A percentile compares a stretch with the other conserved stretches of the same genome.
phyloP scores from a whole-genome alignment of 2,797 vertebrate genomes.

The Leptatherina wallacei region DNA sequence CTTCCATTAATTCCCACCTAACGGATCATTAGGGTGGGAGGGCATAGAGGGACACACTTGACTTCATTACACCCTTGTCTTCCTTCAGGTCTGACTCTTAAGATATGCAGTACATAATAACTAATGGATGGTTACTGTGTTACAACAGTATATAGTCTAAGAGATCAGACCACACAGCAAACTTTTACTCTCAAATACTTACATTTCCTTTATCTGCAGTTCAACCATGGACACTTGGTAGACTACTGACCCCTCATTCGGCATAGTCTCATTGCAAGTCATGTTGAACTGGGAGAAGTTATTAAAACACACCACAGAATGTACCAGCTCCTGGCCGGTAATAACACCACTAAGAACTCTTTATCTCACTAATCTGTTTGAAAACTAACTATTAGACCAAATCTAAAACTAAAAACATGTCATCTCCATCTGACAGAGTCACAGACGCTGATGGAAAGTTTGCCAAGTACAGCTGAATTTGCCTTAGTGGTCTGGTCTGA shows the following conservation, averaged over 20 bases:
- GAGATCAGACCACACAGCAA: not conserved
- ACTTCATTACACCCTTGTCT: not conserved
- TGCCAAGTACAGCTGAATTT: constrained; percentile 67
- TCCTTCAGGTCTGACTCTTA: not conserved
- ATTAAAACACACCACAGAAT: not conserved
- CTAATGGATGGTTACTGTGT: not conserved
- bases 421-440: constrained; percentile 35
- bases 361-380: not conserved
- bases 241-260: not conserved
- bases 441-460: constrained; percentile 50
- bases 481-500: constrained; percentile 49
- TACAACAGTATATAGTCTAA: not conserved
- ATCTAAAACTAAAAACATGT: constrained; percentile 21
- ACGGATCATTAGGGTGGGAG: not conserved
- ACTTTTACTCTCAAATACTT: not conserved
- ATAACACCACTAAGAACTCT: not conserved
- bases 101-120: not conserved
- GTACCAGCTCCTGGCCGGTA: not conserved
- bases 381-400: constrained; percentile 13
- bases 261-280: not conserved
- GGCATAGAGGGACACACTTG: not conserved
- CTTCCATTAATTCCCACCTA: no score
- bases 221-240: not conserved
- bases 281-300: no score
- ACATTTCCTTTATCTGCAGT: not conserved